These are phyloP conservation scores for Drosophila subsilvestris DNA, from an alignment of 2,888 invertebrate genomes.

Conservation along the genomic window DNA sequence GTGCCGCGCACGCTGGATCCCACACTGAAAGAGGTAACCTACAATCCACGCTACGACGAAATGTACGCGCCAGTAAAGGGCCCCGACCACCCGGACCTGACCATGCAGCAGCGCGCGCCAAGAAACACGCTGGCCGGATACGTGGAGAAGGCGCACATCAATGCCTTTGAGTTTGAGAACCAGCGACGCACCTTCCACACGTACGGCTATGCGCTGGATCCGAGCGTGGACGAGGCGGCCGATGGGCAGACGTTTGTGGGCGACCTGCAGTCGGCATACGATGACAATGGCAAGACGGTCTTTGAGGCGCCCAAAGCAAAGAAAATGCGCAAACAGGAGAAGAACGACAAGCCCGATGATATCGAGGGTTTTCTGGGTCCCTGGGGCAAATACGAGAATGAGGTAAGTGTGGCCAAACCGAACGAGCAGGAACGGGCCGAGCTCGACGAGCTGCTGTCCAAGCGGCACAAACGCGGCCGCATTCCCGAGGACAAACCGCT, in stretches of 20 bases:
- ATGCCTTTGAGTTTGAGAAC: conserved; percentile 98
- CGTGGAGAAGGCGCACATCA: conserved; percentile 97
- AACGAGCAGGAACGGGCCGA: conserved; percentile 97
- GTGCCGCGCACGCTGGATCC: conserved; percentile 90
- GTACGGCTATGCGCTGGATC: conserved; percentile 97
- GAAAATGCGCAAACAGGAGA: conserved; percentile 93
- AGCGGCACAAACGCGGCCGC: conserved; percentile 93
- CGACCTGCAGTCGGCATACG: conserved; percentile 88
- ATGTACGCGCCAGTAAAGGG: conserved; percentile 96
- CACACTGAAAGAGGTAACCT: conserved; percentile 91
- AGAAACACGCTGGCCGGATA: conserved; percentile 97
- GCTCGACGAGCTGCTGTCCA: conserved; percentile 96
- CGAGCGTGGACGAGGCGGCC: conserved; percentile 89
- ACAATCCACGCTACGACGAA: conserved; percentile 97
- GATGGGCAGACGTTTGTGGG: conserved; percentile 85
- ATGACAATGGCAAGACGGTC: conserved; percentile 92
- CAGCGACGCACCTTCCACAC: conserved; percentile 97
- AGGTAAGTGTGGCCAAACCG: conserved; percentile 94
- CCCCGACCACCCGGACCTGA: conserved; percentile 96
- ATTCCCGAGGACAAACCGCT: conserved; percentile 96
- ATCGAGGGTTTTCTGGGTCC: conserved; percentile 98
- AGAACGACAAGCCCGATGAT: conserved; percentile 95
- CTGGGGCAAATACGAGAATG: conserved; percentile 97
- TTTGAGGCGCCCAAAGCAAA: conserved; percentile 93
- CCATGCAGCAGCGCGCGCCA: conserved; percentile 93